A percentile compares a stretch with the other conserved stretches of the same genome.
Conservation (phyloP, 1,140 invertebrate species). For the Monomorium pharaonis region DNA sequence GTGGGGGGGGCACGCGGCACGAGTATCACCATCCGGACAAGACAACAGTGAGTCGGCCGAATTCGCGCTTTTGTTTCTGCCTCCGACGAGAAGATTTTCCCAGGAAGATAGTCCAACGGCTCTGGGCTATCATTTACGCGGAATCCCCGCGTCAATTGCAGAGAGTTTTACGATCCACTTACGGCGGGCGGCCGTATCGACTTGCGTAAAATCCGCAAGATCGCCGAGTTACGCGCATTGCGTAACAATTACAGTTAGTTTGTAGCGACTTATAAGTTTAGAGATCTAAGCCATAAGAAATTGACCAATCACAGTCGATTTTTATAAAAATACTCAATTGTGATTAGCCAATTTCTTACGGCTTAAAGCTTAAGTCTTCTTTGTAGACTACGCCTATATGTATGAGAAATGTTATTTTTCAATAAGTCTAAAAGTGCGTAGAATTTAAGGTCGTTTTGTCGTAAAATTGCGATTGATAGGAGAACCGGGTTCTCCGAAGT, state of each 20-base stretch:
- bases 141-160: slow-evolving; percentile 34
- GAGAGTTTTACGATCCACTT: slow-evolving; percentile 21
- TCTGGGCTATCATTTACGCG: not conserved
- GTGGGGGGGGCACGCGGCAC: not conserved
- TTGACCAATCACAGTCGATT: too few species aligned
- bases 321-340: too few species aligned
- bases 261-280: too few species aligned
- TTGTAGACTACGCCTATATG: too few species aligned
- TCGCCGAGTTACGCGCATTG: not conserved
- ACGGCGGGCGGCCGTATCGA: not conserved
- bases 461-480: not conserved
- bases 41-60: slow-evolving; percentile 3
- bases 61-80: slow-evolving; percentile 25
- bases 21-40: not conserved
- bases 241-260: not conserved
- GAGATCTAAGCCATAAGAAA: too few species aligned
- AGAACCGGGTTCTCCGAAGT: not conserved
- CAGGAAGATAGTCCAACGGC: slow-evolving; percentile 53
- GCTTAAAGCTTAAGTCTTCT: too few species aligned
- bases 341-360: too few species aligned
- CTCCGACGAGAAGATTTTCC: slow-evolving; percentile 40
- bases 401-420: not conserved
- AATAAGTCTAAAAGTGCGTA: not conserved
- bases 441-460: not conserved
- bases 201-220: not conserved